Percentiles rank a stretch among this genome's conserved stretches.
phyloP scores from a whole-genome alignment of 2,113 vertebrate genomes.

The Oceanites oceanicus region DNA sequence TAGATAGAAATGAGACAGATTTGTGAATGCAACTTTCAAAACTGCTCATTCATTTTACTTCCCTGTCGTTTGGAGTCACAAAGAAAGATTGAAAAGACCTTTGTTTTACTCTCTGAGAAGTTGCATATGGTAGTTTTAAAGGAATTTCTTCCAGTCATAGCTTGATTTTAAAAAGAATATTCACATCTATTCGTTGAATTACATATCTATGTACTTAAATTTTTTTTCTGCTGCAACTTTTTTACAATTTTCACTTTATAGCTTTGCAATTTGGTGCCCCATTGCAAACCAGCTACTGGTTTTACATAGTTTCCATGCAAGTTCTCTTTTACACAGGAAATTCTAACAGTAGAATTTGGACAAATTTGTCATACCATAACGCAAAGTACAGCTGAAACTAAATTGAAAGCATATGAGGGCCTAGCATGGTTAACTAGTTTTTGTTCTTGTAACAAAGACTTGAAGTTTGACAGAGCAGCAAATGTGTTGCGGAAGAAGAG shows the following conservation, averaged over 20 bases:
- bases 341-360: slow-evolving; percentile 3
- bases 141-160: background rate
- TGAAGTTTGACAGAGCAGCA: background rate
- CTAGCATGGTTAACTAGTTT: background rate
- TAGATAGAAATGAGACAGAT: background rate
- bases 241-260: background rate
- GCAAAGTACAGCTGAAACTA: background rate
- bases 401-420: background rate
- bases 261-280: background rate
- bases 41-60: background rate
- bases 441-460: background rate
- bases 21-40: background rate
- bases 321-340: background rate
- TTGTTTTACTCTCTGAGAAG: background rate
- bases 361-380: background rate
- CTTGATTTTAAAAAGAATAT: background rate
- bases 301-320: background rate
- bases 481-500: background rate
- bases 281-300: background rate
- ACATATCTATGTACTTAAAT: background rate
- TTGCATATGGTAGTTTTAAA: background rate
- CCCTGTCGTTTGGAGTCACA: background rate
- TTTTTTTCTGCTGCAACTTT: background rate
- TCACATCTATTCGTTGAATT: background rate
- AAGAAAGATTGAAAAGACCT: background rate